A percentile compares a stretch with the other conserved stretches of the same genome.
These are phyloP conservation scores for Phalera bucephala DNA, from an alignment of 2,888 invertebrate species.

Conservation along the genomic window DNA sequence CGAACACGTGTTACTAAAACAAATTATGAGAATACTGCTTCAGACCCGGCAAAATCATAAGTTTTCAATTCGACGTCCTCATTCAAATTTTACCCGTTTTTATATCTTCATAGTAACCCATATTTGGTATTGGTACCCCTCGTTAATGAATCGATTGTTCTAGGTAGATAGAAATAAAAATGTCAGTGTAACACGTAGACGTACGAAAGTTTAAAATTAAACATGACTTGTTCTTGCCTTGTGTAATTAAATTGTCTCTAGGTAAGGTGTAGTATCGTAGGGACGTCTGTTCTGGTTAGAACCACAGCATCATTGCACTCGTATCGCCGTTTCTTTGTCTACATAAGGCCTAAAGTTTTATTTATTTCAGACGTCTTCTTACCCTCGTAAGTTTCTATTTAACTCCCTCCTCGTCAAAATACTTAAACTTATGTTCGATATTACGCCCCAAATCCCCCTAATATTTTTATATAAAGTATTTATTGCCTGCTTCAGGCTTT, in stretches of 20 bases:
- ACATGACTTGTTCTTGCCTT: conserved; percentile 56
- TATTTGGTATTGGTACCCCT: conserved; percentile 44
- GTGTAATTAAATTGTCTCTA: conserved; percentile 36
- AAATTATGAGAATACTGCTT: conserved; percentile 3
- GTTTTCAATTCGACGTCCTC: too few species aligned
- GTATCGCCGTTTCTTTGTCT: conserved; percentile 19
- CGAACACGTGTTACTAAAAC: too few species aligned
- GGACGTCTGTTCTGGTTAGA: conserved; percentile 24
- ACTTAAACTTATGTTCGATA: conserved; percentile 16
- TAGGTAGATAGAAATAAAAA: conserved; percentile 32
- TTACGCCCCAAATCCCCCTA: conserved; percentile 44
- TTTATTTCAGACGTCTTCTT: conserved; percentile 17
- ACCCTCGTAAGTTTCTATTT: conserved; percentile 30
- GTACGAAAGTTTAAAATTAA: conserved; percentile 29
- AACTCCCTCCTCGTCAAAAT: conserved; percentile 12
- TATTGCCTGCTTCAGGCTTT: conserved; percentile 23
- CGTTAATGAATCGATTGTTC: conserved; percentile 32
- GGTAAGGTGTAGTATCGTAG: conserved; percentile 23
- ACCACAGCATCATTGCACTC: conserved; percentile 28
- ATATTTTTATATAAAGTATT: conserved; percentile 33
- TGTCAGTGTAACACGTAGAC: conserved; percentile 33
- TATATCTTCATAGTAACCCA: conserved; percentile 36
- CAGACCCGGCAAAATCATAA: conserved; percentile 24
- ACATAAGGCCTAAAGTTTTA: conserved; percentile 31
- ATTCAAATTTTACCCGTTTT: conserved; percentile 31